Conservation (phyloP, 2,113 vertebrate species). For the Onychostruthus taczanowskii region DNA sequence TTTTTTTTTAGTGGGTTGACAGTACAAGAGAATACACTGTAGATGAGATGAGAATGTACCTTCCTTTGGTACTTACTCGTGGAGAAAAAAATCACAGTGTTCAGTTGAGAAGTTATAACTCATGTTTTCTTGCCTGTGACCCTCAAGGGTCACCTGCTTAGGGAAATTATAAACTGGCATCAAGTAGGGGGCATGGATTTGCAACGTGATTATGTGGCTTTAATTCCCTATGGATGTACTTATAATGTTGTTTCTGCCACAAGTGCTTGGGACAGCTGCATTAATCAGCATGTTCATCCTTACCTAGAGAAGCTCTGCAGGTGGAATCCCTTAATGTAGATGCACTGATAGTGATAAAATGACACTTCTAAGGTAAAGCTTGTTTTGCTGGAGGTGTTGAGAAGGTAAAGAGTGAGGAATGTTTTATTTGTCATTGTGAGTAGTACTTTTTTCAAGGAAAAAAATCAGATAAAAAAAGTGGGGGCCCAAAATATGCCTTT, state of each 20-base stretch:
- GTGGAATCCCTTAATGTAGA: background rate
- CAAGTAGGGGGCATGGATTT: background rate
- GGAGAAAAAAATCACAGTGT: background rate
- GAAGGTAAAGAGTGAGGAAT: background rate
- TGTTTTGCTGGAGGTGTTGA: background rate
- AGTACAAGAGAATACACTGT: background rate
- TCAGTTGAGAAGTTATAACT: background rate
- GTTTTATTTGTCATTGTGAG: background rate
- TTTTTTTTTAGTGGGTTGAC: background rate
- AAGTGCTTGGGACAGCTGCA: constrained; percentile 3
- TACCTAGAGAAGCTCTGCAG: background rate
- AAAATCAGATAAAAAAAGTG: background rate
- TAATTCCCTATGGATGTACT: background rate
- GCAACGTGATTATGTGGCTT: constrained; percentile 4
- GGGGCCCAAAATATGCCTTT: background rate
- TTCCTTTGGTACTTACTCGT: background rate
- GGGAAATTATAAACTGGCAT: constrained; percentile 26
- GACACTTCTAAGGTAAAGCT: background rate
- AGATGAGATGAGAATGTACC: background rate
- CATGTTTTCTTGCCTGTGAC: background rate
- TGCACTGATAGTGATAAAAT: background rate
- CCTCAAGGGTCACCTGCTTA: background rate
- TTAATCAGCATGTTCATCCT: background rate
- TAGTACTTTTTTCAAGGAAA: background rate
- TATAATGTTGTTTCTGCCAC: constrained; percentile 7